Evolutionary conservation across 2,888 invertebrate species (phyloP), one percentile per base, ranked within the genome.

Genomic region (Tuta absoluta): DNA sequence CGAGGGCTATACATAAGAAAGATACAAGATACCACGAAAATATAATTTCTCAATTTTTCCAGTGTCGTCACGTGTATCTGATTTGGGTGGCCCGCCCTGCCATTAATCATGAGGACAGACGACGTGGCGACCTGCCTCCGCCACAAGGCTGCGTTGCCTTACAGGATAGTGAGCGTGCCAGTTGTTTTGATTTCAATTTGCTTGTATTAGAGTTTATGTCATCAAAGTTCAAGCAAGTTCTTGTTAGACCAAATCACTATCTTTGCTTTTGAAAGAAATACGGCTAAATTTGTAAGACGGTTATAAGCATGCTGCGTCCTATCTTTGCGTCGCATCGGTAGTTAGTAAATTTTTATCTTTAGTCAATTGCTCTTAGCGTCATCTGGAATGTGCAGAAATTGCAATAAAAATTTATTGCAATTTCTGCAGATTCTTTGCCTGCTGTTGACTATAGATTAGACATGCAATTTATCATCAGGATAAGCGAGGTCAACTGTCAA

Each of bases 51-150:
- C 75, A 81, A 81, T 84, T 84, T 83, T 76, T 78, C 76, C 23
- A 67, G 66, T 81, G 84, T 85, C 86, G 87, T 87, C 89, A 89
- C 87, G 87, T 86, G 88, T 87, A 85, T 85, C 85, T 88, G 89
- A 86, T 85, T 83, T 80, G 78, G 80, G 77, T 76, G 75, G 77
- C 75, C 79, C 81, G 79, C 72, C 73, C 77, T 70, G 72, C 76
- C 82, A 84, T 88, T 85, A 86, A 87, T 88, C 87, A 87, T 80
- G 75, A 75, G 76, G 75, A 79, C 81, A 79, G 79, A 78, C 80
- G 82, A 84, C 86, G 84, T 83, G 83, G 78, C 76, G 81, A 77
- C 82, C 78, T 79, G 80, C 74, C 79, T 74, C 69, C 64, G 67
- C 71, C 71, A 70, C 67, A 72, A 67, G 72, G 70, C 70, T 67